Evolutionary conservation across 2,797 vertebrate species (phyloP), one percentile per base, ranked within the genome.

Genomic region (Characodon lateralis): DNA sequence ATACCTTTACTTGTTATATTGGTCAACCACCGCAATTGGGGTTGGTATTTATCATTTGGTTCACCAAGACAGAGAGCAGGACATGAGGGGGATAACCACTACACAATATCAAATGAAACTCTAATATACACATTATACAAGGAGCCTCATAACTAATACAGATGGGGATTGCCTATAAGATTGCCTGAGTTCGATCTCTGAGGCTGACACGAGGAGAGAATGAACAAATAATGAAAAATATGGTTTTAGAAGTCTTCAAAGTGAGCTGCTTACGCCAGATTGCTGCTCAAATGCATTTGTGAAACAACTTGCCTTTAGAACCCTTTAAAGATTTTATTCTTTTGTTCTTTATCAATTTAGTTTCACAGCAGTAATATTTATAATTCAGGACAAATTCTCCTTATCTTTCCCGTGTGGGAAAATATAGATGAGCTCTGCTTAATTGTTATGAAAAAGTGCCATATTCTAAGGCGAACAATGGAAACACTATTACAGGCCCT

Each of bases 401-500:
- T 63, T 46, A 72, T 79, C 76, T 90, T 91, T 91, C 84, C 87
- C 87, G 87, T 93, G 88, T 87, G 90, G 90, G 91, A 73, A 88
- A 81, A 83, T 71, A 63, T 79, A 77, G 88, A 92, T 88, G 89
- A 88, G 93, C 92, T 88, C 91, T 88, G 90, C 85, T 81, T 75
- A 93, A 88, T 93, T 94, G 84, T 78, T 76, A 41, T 10, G 26
- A 59, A 66, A 84, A 92, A 89, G 80, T 79, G 90, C 90, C 69
- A 77, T 85, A 92, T 86, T 90, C 87, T 90, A 81, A 84, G 73
- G 79, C 76, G 84, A 89, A 94, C 93, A 95, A 95, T 94, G 90
- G 90, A 90, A 93, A 94, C 85, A 92, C 85, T 91, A 95, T 94
- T 92, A 92, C 90, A 90, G 89, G 87, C 88, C 85, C 90, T 94